phyloP scores from a whole-genome alignment of 2,888 invertebrate genomes.

The Venusia cambrica region DNA sequence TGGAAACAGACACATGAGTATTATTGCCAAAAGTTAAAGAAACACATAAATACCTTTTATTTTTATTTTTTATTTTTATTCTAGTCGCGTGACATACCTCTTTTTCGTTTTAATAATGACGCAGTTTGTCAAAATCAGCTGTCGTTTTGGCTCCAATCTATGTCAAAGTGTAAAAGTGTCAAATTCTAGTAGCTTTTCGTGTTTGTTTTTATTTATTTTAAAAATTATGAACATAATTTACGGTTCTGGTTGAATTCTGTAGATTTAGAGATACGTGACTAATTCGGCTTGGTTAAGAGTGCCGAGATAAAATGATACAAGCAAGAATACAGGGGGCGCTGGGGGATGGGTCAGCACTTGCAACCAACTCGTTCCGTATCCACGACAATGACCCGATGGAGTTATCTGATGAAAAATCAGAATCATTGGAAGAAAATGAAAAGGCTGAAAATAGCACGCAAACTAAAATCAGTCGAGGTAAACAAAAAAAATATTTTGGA shows the following conservation, averaged over 20 bases:
- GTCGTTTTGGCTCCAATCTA: too few species aligned
- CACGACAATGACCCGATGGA: constrained; percentile 5
- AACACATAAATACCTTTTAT: constrained; percentile 3
- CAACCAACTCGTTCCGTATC: constrained; percentile 10
- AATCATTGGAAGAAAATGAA: constrained; percentile 22
- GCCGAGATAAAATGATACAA: too few species aligned
- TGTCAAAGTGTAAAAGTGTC: too few species aligned
- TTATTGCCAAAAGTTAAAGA: too few species aligned
- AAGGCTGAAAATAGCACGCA: constrained; percentile 48
- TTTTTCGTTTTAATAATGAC: constrained; percentile 2
- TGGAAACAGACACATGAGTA: too few species aligned
- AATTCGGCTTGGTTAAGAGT: too few species aligned
- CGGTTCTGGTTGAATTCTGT: not conserved
- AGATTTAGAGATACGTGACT: too few species aligned
- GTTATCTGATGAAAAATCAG: constrained; percentile 26
- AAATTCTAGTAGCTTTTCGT: constrained; percentile 10
- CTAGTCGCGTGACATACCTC: not conserved
- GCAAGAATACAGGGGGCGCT: too few species aligned
- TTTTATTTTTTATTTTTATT: not conserved
- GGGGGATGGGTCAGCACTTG: constrained; percentile 1
- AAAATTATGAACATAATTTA: constrained; percentile 3
- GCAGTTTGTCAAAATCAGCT: constrained; percentile 1
- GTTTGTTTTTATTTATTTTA: not conserved
- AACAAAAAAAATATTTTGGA: too few species aligned
- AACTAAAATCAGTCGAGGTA: constrained; percentile 31